A percentile compares a stretch with the other conserved stretches of the same genome.
phyloP scores from a whole-genome alignment of 2,888 invertebrate species.

The Cyclophora albipunctata region DNA sequence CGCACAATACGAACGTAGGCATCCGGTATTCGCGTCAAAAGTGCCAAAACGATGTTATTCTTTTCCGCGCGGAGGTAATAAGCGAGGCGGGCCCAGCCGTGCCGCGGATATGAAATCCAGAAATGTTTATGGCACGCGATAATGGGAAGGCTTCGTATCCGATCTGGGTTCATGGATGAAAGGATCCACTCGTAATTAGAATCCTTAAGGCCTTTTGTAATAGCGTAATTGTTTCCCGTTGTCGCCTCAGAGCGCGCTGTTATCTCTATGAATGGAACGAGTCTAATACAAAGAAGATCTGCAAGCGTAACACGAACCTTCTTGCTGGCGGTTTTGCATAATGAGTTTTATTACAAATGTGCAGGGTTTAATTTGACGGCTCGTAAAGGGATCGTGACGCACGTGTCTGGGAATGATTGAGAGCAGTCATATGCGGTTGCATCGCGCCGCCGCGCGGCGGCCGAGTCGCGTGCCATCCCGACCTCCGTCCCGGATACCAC shows the following conservation, averaged over 20 bases:
- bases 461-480: constrained; percentile 35
- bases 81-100: constrained; percentile 60
- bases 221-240: constrained; percentile 66
- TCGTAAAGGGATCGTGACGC: constrained; percentile 22
- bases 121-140: constrained; percentile 69
- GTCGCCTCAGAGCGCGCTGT: constrained; percentile 52
- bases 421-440: constrained; percentile 57
- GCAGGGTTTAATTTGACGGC: constrained; percentile 33
- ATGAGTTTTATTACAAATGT: constrained; percentile 33
- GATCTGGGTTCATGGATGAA: constrained; percentile 62
- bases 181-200: constrained; percentile 63
- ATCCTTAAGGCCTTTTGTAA: constrained; percentile 65
- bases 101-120: constrained; percentile 71
- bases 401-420: constrained; percentile 49
- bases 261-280: constrained; percentile 59
- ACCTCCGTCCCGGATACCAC: constrained; percentile 53
- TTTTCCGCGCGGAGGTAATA: constrained; percentile 71
- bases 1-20: constrained; percentile 72
- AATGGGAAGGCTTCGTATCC: constrained; percentile 62
- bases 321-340: constrained; percentile 32
- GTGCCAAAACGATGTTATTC: constrained; percentile 73
- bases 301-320: constrained; percentile 38
- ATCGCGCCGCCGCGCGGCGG: constrained; percentile 19
- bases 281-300: constrained; percentile 54
- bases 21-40: constrained; percentile 72